These are phyloP conservation scores for Macheiramphus alcinus DNA, from an alignment of 2,113 vertebrate species.

Conservation along the genomic window DNA sequence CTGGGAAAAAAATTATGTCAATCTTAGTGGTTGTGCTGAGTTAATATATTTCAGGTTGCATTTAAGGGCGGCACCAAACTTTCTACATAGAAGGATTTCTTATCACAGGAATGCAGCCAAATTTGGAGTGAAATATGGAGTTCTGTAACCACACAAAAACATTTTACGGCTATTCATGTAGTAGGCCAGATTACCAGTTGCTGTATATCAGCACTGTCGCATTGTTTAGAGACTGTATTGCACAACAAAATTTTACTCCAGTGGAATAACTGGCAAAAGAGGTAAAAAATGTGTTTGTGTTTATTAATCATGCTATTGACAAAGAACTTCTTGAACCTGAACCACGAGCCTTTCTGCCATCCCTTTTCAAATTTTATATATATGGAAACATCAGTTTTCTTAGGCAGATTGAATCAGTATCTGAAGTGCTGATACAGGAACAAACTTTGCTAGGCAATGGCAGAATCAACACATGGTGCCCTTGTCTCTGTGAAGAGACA, in stretches of 20 bases:
- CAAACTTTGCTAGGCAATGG: background rate
- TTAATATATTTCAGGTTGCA: background rate
- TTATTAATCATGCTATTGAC: background rate
- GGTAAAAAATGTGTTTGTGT: background rate
- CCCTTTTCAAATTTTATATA: background rate
- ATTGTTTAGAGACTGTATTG: background rate
- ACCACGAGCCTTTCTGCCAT: rapidly evolving
- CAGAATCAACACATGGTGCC: background rate
- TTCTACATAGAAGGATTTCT: background rate
- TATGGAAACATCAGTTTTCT: background rate
- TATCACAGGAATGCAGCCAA: background rate
- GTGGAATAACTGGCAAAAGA: background rate
- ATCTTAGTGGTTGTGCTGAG: background rate
- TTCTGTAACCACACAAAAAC: background rate
- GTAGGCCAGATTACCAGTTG: background rate
- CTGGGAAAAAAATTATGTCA: background rate
- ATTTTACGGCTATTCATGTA: background rate
- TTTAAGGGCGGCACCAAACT: background rate
- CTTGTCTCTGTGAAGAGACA: background rate
- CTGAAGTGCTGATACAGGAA: background rate
- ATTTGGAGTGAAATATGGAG: background rate
- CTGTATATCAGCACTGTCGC: background rate
- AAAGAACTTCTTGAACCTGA: background rate
- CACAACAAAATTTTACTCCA: background rate
- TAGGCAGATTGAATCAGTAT: background rate